Base-by-base conservation (phyloP, 1,140 invertebrate genomes). In the Camponotus pennsylvanicus region DNA sequence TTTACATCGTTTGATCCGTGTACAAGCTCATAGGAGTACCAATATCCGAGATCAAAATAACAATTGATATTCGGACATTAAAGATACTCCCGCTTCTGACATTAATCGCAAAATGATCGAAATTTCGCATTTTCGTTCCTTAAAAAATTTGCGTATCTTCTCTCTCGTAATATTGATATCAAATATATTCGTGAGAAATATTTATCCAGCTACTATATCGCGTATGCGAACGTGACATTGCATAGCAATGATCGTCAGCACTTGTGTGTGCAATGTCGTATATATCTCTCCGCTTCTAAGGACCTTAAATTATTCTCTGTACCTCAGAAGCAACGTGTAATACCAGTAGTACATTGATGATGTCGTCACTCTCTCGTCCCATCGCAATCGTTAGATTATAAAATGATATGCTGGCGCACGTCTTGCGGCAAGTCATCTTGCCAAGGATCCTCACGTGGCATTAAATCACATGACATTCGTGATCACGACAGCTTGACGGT, bases 321-420 rank as follows among this genome's bases (percentile, higher is more conserved):
- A 21, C 13, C 8, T 27, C 37, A 8, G n/a, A 45, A 9, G 61
- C 32, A 49, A 15, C 57, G 73, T 6, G 15, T 32, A 40, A 27
- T 64, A 40, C 34, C 9, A 21, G 21, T 21, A 13, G 11, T 7
- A 13, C 15, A 37, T 32, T 42, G 32, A 34, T 34, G 40, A 69
- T 13, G 49, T 52, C 49, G 15, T 52, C 49, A 52, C 3, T 52
- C 49, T 52, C 49, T 52, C 49, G 15, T 52, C 42, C 9, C 63
- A 42, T 55, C 49, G n/a, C 45, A 45, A 5, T n/a, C n/a, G 42
- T 27, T 18, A 13, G 45, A 70, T 70, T 40, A 55, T 34, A 79
- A 79, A 79, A 79, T 79, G 63, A 79, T 69, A 79, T 69, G 77
- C 77, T 27, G 64, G 4, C 21, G 64, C 77, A 80, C 45, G 64